phyloP scores from a whole-genome alignment of 2,797 vertebrate species.

The Ptychadena robeensis region DNA sequence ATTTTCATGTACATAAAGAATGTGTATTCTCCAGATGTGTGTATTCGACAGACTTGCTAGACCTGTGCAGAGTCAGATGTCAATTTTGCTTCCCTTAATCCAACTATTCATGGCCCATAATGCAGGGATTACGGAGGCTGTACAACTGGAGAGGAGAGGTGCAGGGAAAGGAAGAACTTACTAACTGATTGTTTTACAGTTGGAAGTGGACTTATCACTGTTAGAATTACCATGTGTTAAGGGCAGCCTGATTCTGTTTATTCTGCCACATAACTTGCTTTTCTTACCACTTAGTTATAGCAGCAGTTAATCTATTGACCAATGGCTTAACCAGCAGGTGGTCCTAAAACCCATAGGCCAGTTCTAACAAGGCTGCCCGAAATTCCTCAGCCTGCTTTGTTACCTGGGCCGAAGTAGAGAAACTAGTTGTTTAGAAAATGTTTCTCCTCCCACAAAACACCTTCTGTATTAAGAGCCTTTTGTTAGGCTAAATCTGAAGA shows the following conservation, averaged over 20 bases:
- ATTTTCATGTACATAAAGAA: background rate
- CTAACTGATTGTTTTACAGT: constrained; percentile 67
- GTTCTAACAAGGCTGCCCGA: constrained; percentile 71
- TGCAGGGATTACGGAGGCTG: constrained; percentile 31
- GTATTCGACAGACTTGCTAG: constrained; percentile 25
- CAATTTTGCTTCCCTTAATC: constrained; percentile 49
- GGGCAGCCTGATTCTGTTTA: constrained; percentile 80
- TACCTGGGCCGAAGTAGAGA: constrained; percentile 79
- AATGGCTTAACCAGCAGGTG: constrained; percentile 82
- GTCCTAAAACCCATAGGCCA: constrained; percentile 75
- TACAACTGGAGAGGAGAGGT: constrained; percentile 48
- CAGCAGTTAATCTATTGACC: constrained; percentile 82
- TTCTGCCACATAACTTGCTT: constrained; percentile 81
- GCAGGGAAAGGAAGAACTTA: constrained; percentile 22
- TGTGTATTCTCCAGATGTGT: constrained; percentile 5
- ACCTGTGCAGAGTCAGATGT: constrained; percentile 36
- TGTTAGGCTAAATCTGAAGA: constrained; percentile 77
- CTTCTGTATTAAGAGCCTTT: constrained; percentile 80
- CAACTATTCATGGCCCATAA: constrained; percentile 30
- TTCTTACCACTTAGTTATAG: constrained; percentile 80
- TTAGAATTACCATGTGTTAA: constrained; percentile 82
- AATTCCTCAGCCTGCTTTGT: constrained; percentile 80
- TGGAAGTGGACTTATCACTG: constrained; percentile 77
- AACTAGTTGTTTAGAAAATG: constrained; percentile 81
- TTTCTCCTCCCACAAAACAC: constrained; percentile 82